Evolutionary conservation across 2,113 vertebrate species (phyloP).

Genomic region (Tachysurus vachellii): DNA sequence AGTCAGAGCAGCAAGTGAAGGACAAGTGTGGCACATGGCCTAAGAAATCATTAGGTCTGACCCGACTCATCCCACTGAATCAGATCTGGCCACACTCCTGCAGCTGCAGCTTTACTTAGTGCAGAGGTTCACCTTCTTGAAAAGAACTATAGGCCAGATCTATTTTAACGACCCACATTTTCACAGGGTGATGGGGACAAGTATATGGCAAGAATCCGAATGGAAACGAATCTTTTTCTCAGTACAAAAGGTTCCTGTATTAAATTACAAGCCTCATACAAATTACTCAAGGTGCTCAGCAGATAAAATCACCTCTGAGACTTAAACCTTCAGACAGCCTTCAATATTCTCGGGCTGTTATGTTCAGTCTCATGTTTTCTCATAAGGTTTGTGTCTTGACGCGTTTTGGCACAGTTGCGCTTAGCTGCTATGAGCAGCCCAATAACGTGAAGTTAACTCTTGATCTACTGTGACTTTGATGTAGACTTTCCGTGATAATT

Average conservation of each 20-base stretch:
- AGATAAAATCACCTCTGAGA: not conserved
- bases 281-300: not conserved
- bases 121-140: not conserved
- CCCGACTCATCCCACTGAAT: too few species aligned
- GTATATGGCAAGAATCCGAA: not conserved
- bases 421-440: not conserved
- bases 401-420: not conserved
- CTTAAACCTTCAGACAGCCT: not conserved
- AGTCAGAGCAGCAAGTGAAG: not conserved
- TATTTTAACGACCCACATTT: not conserved
- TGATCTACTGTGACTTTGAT: not conserved
- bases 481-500: constrained; percentile 17
- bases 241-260: not conserved
- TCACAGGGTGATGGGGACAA: not conserved
- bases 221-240: not conserved
- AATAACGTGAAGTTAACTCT: not conserved
- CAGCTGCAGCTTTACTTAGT: not conserved
- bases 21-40: not conserved
- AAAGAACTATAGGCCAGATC: not conserved
- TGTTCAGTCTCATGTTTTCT: not conserved
- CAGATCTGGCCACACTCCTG: not conserved
- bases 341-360: not conserved
- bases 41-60: not conserved
- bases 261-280: not conserved
- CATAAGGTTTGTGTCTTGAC: not conserved